A percentile compares a stretch with the other conserved stretches of the same genome.
phyloP scores from a whole-genome alignment of 2,797 vertebrate genomes.

The Champsocephalus gunnari region DNA sequence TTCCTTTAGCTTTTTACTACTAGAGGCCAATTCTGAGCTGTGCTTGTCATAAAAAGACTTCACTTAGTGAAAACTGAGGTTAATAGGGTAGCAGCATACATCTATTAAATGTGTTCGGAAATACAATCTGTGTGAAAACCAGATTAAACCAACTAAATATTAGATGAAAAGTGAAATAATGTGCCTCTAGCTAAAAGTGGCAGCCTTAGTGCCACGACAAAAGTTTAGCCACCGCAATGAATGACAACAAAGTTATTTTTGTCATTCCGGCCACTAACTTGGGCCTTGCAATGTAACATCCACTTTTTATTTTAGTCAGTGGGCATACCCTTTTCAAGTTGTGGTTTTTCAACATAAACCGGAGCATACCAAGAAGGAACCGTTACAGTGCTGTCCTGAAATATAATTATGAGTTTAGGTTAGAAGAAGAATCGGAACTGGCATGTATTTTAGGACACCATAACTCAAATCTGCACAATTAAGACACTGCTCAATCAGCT shows the following conservation, averaged over 20 bases:
- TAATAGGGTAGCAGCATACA: constrained; percentile 21
- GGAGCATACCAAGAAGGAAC: constrained; percentile 57
- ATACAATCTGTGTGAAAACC: constrained; percentile 2
- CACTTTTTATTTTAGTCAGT: constrained; percentile 61
- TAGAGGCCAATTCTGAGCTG: constrained; percentile 4
- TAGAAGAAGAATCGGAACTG: constrained; percentile 45
- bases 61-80: constrained; percentile 16
- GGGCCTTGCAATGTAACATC: constrained; percentile 61
- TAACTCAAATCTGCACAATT: constrained; percentile 50
- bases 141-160: constrained; percentile 19
- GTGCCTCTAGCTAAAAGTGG: constrained; percentile 6
- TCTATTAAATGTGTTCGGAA: neutral
- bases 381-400: constrained; percentile 46
- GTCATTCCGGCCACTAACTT: constrained; percentile 66
- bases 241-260: constrained; percentile 75
- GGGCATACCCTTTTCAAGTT: constrained; percentile 70
- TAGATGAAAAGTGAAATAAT: constrained; percentile 21
- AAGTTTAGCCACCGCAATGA: constrained; percentile 49
- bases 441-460: constrained; percentile 38
- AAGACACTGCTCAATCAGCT: constrained; percentile 32
- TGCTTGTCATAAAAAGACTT: constrained; percentile 12
- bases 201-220: constrained; percentile 18
- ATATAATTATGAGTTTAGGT: constrained; percentile 58
- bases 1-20: neutral
- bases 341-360: constrained; percentile 72